These are phyloP conservation scores for Phyllotreta cruciferae DNA, from an alignment of 2,888 invertebrate species.

Conservation along the genomic window DNA sequence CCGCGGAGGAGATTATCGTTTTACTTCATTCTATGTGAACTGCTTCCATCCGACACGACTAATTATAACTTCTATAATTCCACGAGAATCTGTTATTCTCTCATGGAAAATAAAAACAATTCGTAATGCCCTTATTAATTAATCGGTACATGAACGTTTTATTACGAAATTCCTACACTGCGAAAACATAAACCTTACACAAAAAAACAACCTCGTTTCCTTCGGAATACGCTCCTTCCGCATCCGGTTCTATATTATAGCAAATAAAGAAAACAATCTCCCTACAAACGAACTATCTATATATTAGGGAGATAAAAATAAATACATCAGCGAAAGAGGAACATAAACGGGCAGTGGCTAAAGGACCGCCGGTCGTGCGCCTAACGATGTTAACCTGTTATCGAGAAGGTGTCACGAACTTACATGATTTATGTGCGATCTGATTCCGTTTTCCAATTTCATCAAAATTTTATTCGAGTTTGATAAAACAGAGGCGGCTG, in stretches of 20 bases:
- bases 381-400: conserved; percentile 5
- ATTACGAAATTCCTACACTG: too few species aligned
- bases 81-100: conserved; percentile 34
- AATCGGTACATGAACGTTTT: conserved; percentile 7
- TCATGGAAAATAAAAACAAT: conserved; percentile 33
- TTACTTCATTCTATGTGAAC: conserved; percentile 50
- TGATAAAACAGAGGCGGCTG: conserved; percentile 42
- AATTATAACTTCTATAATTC: conserved; percentile 45
- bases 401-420: conserved; percentile 23
- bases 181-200: too few species aligned
- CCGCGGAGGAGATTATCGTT: conserved; percentile 46
- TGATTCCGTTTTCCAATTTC: conserved; percentile 36
- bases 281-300: too few species aligned
- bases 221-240: too few species aligned
- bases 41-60: conserved; percentile 45
- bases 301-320: too few species aligned
- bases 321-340: too few species aligned
- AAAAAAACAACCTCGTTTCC: too few species aligned
- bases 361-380: too few species aligned
- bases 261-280: too few species aligned
- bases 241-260: too few species aligned
- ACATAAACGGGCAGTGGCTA: too few species aligned
- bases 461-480: conserved; percentile 41
- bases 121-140: conserved; percentile 31
- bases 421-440: conserved; percentile 32